Evolutionary conservation across 2,888 invertebrate species (phyloP).

Genomic region (Plagiodera versicolora): DNA sequence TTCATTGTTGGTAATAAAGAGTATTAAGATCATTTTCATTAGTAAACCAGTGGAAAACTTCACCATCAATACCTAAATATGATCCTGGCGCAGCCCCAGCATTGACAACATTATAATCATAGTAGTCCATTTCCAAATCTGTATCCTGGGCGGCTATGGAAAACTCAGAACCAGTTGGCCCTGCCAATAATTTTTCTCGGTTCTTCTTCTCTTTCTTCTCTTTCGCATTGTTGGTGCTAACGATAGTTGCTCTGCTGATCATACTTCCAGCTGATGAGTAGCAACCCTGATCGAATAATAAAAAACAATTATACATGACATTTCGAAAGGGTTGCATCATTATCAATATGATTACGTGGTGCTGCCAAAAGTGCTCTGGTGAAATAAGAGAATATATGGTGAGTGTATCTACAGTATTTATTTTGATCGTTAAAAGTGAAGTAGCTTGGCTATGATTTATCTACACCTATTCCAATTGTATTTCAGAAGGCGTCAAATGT

Average conservation of each 20-base stretch:
- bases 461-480: too few relatives aligned
- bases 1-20: too few relatives aligned
- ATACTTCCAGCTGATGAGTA: constrained; percentile 72
- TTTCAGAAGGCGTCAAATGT: too few relatives aligned
- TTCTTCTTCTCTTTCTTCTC: constrained; percentile 80
- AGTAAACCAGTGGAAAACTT: too few relatives aligned
- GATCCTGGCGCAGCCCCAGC: constrained; percentile 83
- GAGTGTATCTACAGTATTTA: not conserved
- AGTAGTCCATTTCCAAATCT: constrained; percentile 84
- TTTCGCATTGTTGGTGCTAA: constrained; percentile 64
- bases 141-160: constrained; percentile 72
- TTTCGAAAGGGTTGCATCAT: too few relatives aligned
- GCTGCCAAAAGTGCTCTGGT: constrained; percentile 46
- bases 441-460: too few relatives aligned
- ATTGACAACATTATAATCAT: constrained; percentile 86
- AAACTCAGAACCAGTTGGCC: constrained; percentile 72
- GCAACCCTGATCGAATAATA: constrained; percentile 60
- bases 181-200: constrained; percentile 66
- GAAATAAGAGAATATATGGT: constrained; percentile 18
- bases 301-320: too few relatives aligned
- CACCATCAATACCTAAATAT: too few relatives aligned
- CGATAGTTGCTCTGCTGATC: constrained; percentile 66
- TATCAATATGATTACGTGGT: too few relatives aligned
- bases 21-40: too few relatives aligned
- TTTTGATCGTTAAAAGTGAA: not conserved